A percentile compares a stretch with the other conserved stretches of the same genome.
phyloP scores from a whole-genome alignment of 2,113 vertebrate genomes.

The Anhinga rufa region DNA sequence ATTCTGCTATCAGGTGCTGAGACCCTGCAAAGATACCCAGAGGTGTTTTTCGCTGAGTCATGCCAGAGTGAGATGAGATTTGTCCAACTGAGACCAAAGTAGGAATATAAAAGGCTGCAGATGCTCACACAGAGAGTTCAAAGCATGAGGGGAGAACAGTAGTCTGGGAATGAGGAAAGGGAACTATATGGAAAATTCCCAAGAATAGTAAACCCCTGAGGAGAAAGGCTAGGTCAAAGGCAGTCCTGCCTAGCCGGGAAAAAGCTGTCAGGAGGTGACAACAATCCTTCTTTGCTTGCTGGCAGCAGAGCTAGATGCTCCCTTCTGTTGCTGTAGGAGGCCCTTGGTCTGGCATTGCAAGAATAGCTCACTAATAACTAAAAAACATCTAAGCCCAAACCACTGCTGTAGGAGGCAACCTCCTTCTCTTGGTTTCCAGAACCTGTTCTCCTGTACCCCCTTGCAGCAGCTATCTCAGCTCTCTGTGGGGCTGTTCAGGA shows the following conservation, averaged over 20 bases:
- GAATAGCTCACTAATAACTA: neutral
- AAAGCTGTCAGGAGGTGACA: constrained; percentile 28
- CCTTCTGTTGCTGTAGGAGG: neutral
- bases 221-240: constrained; percentile 3
- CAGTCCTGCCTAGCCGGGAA: neutral
- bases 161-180: constrained; percentile 45
- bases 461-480: neutral
- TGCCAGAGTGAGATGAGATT: neutral
- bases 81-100: neutral
- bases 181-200: constrained; percentile 41
- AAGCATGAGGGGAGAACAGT: neutral
- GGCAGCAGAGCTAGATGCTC: neutral
- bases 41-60: neutral
- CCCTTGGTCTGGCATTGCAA: neutral
- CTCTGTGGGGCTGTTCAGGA: neutral
- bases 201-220: constrained; percentile 32
- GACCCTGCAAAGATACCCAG: neutral
- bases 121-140: neutral
- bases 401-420: neutral
- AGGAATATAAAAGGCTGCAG: neutral
- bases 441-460: neutral
- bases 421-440: neutral
- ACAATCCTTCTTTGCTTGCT: neutral
- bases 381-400: neutral
- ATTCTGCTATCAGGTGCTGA: neutral